Conservation (phyloP, 92 coral and sea anemone genomes). For the Siderastrea radians region DNA sequence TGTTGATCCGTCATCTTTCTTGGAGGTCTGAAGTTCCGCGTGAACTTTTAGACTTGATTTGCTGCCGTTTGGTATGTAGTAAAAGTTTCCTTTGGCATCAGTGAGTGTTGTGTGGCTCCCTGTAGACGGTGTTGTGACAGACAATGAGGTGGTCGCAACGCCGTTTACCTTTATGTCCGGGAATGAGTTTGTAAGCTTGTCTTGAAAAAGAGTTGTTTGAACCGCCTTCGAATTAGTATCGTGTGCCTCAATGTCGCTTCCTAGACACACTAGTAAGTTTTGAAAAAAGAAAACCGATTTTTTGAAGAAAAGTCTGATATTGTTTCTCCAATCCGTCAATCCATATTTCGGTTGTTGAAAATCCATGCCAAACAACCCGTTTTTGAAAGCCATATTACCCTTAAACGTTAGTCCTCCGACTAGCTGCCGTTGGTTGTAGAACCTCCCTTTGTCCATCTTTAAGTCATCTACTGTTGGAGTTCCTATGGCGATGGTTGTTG, state of each 20-base stretch:
- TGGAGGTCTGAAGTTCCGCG: constrained; percentile 56
- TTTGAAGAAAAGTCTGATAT: constrained; percentile 57
- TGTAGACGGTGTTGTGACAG: neutral
- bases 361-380: constrained; percentile 82
- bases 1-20: constrained; percentile 7
- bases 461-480: constrained; percentile 2
- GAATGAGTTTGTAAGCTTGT: constrained; percentile 39
- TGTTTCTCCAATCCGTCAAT: neutral
- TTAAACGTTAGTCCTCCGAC: constrained; percentile 74
- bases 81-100: constrained; percentile 80
- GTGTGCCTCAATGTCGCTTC: constrained; percentile 64
- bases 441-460: constrained; percentile 13
- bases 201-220: constrained; percentile 82
- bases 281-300: constrained; percentile 81
- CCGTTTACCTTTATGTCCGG: constrained; percentile 60
- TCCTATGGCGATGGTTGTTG: constrained; percentile 62
- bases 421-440: constrained; percentile 57
- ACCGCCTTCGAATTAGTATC: constrained; percentile 12
- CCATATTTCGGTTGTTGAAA: constrained; percentile 60
- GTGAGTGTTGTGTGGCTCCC: constrained; percentile 6
- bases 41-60: constrained; percentile 37
- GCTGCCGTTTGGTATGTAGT: constrained; percentile 58
- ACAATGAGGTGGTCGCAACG: neutral
- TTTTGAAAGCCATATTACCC: constrained; percentile 45
- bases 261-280: constrained; percentile 70